Evolutionary conservation across 2,888 invertebrate species (phyloP).

Genomic region (Aleiodes testaceus): DNA sequence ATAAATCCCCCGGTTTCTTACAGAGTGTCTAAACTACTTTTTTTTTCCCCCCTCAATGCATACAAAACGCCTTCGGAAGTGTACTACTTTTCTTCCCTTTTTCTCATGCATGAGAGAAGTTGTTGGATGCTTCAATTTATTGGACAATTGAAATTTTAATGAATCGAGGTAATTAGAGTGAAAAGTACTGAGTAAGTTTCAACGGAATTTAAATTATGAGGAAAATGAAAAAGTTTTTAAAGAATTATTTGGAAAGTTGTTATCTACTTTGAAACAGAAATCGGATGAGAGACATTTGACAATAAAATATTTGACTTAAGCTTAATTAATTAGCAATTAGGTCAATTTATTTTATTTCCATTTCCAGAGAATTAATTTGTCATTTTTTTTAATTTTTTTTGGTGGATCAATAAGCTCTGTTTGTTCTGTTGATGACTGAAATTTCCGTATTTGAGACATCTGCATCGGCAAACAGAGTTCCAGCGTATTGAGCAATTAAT

Average conservation of each 20-base stretch:
- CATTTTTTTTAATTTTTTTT: no score
- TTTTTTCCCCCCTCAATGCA: background rate
- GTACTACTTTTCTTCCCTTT: background rate
- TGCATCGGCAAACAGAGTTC: background rate
- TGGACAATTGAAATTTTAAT: background rate
- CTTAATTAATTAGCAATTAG: no score
- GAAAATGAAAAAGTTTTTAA: background rate
- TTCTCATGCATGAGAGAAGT: background rate
- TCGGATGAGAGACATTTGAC: constrained; percentile 31
- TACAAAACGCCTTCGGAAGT: constrained; percentile 19
- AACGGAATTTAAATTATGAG: background rate
- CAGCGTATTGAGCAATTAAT: constrained; percentile 2
- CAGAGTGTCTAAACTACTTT: background rate
- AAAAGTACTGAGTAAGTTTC: background rate
- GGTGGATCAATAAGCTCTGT: no score
- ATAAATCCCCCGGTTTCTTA: constrained; percentile 24
- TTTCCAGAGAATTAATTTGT: no score
- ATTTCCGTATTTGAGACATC: constrained; percentile 26
- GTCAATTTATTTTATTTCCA: no score
- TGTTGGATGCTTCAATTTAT: no score
- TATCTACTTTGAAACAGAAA: constrained; percentile 45
- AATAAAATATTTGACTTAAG: constrained; percentile 22
- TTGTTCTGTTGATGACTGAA: constrained; percentile 7
- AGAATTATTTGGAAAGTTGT: constrained; percentile 50
- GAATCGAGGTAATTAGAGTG: background rate